Evolutionary conservation across 2,888 invertebrate species (phyloP), one percentile per base, ranked within the genome.

Genomic region (Amiota minor): DNA sequence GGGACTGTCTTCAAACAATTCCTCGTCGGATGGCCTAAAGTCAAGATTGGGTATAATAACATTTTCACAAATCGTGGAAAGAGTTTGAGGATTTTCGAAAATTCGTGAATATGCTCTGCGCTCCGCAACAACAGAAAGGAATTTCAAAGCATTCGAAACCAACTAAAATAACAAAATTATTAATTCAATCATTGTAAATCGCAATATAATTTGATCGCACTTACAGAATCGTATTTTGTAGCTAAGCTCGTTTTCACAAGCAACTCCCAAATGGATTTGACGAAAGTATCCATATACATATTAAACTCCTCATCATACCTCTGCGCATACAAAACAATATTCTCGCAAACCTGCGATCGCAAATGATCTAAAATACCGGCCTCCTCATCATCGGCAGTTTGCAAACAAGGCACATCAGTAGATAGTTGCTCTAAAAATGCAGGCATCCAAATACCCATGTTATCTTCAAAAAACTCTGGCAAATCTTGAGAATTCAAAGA

Each of bases 11-110:
- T 98, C 98, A 90, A 99, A 99, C 62, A 98, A 89, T 89, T 99
- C 99, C 89, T 97, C 95, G 90, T 99, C 99, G 0, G 97, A 95
- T 71, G 93, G 94, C 92, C 99, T 93, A 81, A 99, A 97, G 89
- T 98, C 96, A 93, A 99, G 96, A 88, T 99, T 99, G 0, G 99
- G 98, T 83, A 99, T 97, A 83, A 99, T 96, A n/a, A 99, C 97
- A 89, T 98, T 98, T 88, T 99, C 97, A 89, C 98, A 99, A 78
- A 98, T 98, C 83, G 94, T 95, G 78, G 95, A 94, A 9, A 99
- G 92, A 3, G 96, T 96, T 68, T 92, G 92, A 0, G 96, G 94
- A 88, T 96, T 95, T 88, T 97, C 96, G 88, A 99, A 99, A 47
- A 99, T 90, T 78, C 93, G 92, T 78, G 96, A 94, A 89, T 98